Evolutionary conservation across 2,888 invertebrate species (phyloP).

Genomic region (Clusia tigrina): DNA sequence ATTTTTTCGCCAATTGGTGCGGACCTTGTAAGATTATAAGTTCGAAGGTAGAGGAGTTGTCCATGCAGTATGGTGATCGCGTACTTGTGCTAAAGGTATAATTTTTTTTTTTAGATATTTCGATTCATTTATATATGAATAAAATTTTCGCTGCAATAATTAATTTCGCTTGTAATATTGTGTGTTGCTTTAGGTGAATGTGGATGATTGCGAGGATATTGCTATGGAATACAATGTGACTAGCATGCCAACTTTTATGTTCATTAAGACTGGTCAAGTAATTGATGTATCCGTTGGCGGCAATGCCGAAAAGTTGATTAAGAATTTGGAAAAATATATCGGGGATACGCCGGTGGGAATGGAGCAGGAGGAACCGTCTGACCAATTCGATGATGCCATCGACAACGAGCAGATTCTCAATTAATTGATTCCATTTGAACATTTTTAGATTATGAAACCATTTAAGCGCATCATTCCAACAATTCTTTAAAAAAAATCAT

Average conservation of each 20-base stretch:
- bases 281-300: slow-evolving; percentile 82
- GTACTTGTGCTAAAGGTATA: slow-evolving; percentile 67
- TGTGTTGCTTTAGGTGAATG: slow-evolving; percentile 70
- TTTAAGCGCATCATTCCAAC: too few species aligned
- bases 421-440: too few species aligned
- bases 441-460: too few species aligned
- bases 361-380: neutral
- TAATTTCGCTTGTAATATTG: slow-evolving; percentile 45
- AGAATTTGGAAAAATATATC: slow-evolving; percentile 69
- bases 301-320: slow-evolving; percentile 75
- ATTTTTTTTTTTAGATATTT: too few species aligned
- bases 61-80: slow-evolving; percentile 68
- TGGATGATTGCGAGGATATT: slow-evolving; percentile 85
- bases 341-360: neutral
- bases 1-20: slow-evolving; percentile 92
- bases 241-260: slow-evolving; percentile 91
- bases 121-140: slow-evolving; percentile 3
- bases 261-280: slow-evolving; percentile 75
- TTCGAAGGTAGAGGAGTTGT: slow-evolving; percentile 79
- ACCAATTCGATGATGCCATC: too few species aligned
- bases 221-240: slow-evolving; percentile 78
- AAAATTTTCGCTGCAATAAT: slow-evolving; percentile 20
- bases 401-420: neutral
- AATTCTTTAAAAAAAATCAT: too few species aligned
- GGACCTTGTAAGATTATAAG: slow-evolving; percentile 90